A percentile compares a stretch with the other conserved stretches of the same genome.
Conservation (phyloP, 30 jellyfish, hydroid and myxozoan species). For the Aurelia aurita region DNA sequence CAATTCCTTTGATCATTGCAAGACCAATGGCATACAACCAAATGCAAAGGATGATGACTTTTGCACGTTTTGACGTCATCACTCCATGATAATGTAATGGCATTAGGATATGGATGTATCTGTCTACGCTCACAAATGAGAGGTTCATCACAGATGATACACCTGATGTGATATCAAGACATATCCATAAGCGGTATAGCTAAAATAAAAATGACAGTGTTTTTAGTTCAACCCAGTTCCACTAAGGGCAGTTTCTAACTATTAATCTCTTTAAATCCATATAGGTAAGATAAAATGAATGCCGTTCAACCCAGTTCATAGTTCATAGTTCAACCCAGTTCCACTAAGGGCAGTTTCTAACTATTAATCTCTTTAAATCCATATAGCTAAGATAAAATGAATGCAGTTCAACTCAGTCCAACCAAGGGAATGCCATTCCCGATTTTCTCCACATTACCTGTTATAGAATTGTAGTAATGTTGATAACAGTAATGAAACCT, state of each 20-base stretch:
- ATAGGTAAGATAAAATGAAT: too few relatives aligned
- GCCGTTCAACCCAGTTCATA: too few relatives aligned
- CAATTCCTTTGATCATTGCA: constrained; percentile 59
- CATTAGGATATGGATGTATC: constrained; percentile 64
- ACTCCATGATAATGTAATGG: constrained; percentile 51
- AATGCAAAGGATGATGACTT: constrained; percentile 42
- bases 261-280: too few relatives aligned
- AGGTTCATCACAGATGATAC: constrained; percentile 71
- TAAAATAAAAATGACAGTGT: neutral
- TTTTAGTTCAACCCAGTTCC: neutral
- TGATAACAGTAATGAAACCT: too few relatives aligned
- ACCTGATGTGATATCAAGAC: constrained; percentile 68
- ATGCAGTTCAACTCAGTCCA: too few relatives aligned
- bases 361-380: too few relatives aligned
- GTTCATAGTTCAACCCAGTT: too few relatives aligned
- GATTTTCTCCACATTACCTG: too few relatives aligned
- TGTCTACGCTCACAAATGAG: constrained; percentile 72
- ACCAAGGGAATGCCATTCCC: too few relatives aligned
- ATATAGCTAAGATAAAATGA: too few relatives aligned
- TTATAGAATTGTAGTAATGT: too few relatives aligned
- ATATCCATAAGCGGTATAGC: constrained; percentile 64
- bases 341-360: too few relatives aligned
- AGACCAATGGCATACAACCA: constrained; percentile 73
- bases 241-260: neutral
- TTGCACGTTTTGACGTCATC: constrained; percentile 61